Evolutionary conservation across 2,888 invertebrate species (phyloP).

Genomic region (Eupithecia insigniata): DNA sequence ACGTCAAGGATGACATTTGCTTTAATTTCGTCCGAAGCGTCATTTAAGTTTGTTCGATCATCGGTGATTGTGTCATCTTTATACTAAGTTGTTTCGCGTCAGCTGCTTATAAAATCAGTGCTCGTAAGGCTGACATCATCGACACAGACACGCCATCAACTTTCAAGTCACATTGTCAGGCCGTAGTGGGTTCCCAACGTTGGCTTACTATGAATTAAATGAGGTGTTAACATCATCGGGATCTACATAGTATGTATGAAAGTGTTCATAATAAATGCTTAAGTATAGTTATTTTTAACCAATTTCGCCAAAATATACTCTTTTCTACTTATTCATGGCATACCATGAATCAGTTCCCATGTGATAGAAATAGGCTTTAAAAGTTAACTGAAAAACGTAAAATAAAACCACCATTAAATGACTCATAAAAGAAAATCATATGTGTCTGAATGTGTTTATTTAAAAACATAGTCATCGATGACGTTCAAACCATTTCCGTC

Average conservation of each 20-base stretch:
- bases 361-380: neutral
- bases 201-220: conserved; percentile 5
- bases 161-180: conserved; percentile 49
- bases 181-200: neutral
- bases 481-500: neutral
- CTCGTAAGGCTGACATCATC: conserved; percentile 52
- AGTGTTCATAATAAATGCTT: neutral
- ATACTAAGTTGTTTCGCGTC: conserved; percentile 25
- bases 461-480: neutral
- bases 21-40: conserved; percentile 15
- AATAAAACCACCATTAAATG: neutral
- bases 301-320: too few relatives aligned
- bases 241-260: too few relatives aligned
- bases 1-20: conserved; percentile 19
- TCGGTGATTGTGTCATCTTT: conserved; percentile 35
- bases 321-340: too few relatives aligned
- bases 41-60: conserved; percentile 14
- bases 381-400: too few relatives aligned
- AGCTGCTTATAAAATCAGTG: conserved; percentile 36
- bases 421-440: neutral
- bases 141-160: conserved; percentile 48
- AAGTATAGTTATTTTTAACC: too few relatives aligned
- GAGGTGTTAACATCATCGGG: neutral
- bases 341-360: neutral
- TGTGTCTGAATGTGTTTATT: neutral